Evolutionary conservation across 2,797 vertebrate species (phyloP), one percentile per base, ranked within the genome.

Genomic region (Vultur gryphus): DNA sequence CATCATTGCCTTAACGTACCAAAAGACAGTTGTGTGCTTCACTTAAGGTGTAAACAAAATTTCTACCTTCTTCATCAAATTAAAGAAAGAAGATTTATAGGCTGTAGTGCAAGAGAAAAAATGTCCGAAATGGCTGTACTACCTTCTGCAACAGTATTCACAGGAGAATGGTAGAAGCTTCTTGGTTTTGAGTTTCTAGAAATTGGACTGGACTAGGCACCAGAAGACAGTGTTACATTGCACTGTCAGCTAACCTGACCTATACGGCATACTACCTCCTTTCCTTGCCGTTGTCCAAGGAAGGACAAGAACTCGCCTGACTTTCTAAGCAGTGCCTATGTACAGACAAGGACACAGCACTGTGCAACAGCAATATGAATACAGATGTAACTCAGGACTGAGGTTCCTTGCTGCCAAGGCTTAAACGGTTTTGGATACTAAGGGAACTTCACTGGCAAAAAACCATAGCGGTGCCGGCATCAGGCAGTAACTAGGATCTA

Each of bases 181-280:
- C 51, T 87, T 73, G 41, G 66, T 37, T 83, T 39, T 8, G 13
- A 51, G 37, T 67, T 90, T 54, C 64, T 70, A 70, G 73, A 84
- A 88, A 37, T 0, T 13, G 48, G 81, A 49, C 49, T 72, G 57
- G 51, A 51, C 6, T 6, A n/a, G 51, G 48, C 39, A 82, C 28
- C 55, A 87, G 70, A 39, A 72, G 31, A 67, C 33, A 43, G 39
- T 0, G 33, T 46, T 35, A n/a, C 25, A 9, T 0, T 10, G 24
- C 54, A 9, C 43, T 33, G 65, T 6, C 11, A 23, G 58, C 51
- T n/a, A 48, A 33, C 20, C 62, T 31, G 24, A 55, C 46, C 51
- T 33, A 2, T 3, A 6, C 4, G 8, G 54, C 31, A 1, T 11
- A 11, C 29, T 2, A 9, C 10, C 0, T 2, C 69, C 55, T 52